phyloP scores from a whole-genome alignment of 1,140 invertebrate genomes.

The Cydia amplana region DNA sequence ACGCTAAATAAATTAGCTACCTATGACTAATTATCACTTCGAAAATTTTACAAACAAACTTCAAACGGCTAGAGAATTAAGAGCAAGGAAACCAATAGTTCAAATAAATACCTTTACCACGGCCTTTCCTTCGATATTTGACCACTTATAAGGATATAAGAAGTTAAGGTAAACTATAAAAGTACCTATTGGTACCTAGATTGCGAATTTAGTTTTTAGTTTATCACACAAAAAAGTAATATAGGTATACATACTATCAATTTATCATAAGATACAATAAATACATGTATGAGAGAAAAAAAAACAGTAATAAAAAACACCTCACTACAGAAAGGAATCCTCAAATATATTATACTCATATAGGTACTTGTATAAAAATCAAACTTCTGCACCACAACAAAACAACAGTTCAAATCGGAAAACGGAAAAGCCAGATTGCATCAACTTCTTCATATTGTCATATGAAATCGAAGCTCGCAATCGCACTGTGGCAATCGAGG shows the following conservation, averaged over 20 bases:
- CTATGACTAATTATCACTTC: not conserved
- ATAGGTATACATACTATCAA: too few species aligned
- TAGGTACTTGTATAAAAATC: not conserved
- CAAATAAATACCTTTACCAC: not conserved
- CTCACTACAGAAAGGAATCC: too few species aligned
- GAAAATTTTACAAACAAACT: not conserved
- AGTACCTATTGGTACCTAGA: too few species aligned
- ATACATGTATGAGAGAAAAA: too few species aligned
- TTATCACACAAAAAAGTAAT: too few species aligned
- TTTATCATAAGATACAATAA: too few species aligned
- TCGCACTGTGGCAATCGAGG: constrained; percentile 16
- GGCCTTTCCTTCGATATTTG: too few species aligned
- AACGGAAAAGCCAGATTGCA: not conserved
- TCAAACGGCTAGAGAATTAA: not conserved
- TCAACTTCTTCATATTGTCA: not conserved
- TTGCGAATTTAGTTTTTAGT: too few species aligned
- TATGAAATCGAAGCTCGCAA: constrained; percentile 9
- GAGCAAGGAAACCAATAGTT: not conserved
- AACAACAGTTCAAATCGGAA: not conserved
- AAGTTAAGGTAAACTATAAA: too few species aligned
- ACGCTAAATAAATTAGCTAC: not conserved
- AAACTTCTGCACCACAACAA: not conserved
- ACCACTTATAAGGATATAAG: too few species aligned
- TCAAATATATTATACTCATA: too few species aligned
- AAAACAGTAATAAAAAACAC: too few species aligned